Conservation (phyloP, 35 echinoderm and acorn worm genomes). For the Ophioderma brevispina region DNA sequence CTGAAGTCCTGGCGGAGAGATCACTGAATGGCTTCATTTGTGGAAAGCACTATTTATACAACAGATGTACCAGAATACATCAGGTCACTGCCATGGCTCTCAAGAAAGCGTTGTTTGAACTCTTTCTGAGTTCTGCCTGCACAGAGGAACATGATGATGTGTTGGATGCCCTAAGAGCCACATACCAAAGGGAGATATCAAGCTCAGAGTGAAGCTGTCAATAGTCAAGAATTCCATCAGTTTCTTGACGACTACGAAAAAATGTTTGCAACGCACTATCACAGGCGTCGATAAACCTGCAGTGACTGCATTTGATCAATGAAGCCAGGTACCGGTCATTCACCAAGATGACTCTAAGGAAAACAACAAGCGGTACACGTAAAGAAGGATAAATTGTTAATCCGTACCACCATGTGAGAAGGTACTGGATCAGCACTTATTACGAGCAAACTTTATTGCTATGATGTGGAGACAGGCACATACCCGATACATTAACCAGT, state of each 20-base stretch:
- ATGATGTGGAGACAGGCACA: not conserved
- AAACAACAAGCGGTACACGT: not conserved
- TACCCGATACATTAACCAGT: no score
- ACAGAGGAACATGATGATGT: not conserved
- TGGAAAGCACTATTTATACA: constrained; percentile 73
- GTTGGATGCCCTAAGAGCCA: not conserved
- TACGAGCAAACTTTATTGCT: not conserved
- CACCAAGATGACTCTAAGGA: constrained; percentile 38
- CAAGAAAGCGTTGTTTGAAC: constrained; percentile 52
- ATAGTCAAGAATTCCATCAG: constrained; percentile 25
- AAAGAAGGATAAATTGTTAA: not conserved
- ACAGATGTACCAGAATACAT: constrained; percentile 76
- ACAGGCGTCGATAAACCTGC: constrained; percentile 24
- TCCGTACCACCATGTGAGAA: not conserved
- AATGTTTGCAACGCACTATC: constrained; percentile 56
- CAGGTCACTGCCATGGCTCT: constrained; percentile 58
- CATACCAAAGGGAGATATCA: constrained; percentile 11
- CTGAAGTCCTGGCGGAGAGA: constrained; percentile 63
- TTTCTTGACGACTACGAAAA: constrained; percentile 42
- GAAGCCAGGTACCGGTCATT: constrained; percentile 42
- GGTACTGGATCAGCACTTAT: not conserved
- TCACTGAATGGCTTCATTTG: constrained; percentile 69
- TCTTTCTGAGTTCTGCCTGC: constrained; percentile 20
- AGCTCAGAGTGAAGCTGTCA: constrained; percentile 19
- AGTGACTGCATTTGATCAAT: constrained; percentile 52